These are phyloP conservation scores for Drosophila ercepeae DNA, from an alignment of 1,140 invertebrate genomes.

Conservation along the genomic window DNA sequence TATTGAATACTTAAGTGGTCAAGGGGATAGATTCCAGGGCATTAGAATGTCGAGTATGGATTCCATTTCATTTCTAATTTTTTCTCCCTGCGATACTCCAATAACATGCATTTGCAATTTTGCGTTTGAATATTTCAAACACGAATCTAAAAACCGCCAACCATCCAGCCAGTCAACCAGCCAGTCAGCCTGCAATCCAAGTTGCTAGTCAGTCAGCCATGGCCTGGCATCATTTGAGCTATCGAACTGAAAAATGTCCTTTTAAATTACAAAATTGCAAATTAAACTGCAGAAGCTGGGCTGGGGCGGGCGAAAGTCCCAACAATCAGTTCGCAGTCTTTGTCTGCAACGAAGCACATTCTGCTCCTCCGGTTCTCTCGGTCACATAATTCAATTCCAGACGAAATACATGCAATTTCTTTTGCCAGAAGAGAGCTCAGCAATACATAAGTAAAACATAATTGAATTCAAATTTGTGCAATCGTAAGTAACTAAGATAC, in stretches of 20 bases:
- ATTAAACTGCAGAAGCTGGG: constrained; percentile 76
- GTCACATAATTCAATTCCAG: constrained; percentile 78
- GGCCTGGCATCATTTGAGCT: constrained; percentile 76
- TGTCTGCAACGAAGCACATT: constrained; percentile 2
- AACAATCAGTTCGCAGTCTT: constrained; percentile 45
- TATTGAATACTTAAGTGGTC: not conserved
- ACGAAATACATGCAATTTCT: constrained; percentile 78
- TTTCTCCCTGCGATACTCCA: constrained; percentile 26
- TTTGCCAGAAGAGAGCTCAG: constrained; percentile 54
- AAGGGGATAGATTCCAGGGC: not conserved
- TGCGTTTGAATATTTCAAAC: constrained; percentile 69
- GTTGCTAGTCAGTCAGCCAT: constrained; percentile 50
- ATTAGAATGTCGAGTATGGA: constrained; percentile 15
- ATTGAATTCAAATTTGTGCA: constrained; percentile 72
- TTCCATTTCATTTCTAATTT: not conserved
- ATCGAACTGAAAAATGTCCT: constrained; percentile 82
- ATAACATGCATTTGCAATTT: constrained; percentile 73
- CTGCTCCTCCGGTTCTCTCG: constrained; percentile 26
- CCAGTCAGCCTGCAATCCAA: constrained; percentile 33
- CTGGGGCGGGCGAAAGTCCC: constrained; percentile 21
- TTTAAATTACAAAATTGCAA: constrained; percentile 82
- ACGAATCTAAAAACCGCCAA: constrained; percentile 55
- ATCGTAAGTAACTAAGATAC: constrained; percentile 83
- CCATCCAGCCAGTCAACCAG: not conserved
- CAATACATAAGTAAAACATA: constrained; percentile 67